Percentiles rank a stretch among this genome's conserved stretches.
Conservation (phyloP, 1,140 invertebrate genomes). For the Orchesella cincta region DNA sequence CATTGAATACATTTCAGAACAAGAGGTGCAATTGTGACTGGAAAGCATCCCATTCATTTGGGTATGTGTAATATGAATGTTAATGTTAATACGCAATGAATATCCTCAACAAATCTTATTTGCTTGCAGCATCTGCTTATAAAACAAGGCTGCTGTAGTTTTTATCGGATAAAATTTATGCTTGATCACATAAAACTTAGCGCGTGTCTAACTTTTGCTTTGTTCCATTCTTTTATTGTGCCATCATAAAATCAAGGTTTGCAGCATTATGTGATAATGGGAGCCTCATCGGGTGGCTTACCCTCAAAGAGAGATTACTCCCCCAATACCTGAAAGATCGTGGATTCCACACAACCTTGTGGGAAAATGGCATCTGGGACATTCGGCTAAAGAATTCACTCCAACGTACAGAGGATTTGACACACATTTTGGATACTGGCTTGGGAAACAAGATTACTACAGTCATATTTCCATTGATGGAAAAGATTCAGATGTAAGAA, state of each 20-base stretch:
- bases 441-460: constrained; percentile 81
- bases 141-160: too few species aligned
- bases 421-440: constrained; percentile 79
- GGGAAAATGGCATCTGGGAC: constrained; percentile 59
- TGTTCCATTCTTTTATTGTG: too few species aligned
- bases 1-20: constrained; percentile 56
- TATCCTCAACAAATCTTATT: too few species aligned
- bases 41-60: constrained; percentile 78
- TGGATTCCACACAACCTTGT: constrained; percentile 80
- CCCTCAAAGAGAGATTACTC: constrained; percentile 69
- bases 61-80: constrained; percentile 60
- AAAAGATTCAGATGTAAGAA: neutral
- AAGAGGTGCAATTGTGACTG: constrained; percentile 74
- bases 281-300: constrained; percentile 71
- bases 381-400: constrained; percentile 65
- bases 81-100: neutral
- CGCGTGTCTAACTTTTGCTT: too few species aligned
- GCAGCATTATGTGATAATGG: constrained; percentile 75
- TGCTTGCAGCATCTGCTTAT: too few species aligned
- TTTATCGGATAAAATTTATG: too few species aligned
- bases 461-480: constrained; percentile 60
- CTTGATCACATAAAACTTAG: too few species aligned
- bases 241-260: too few species aligned
- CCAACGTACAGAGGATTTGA: constrained; percentile 82
- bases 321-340: constrained; percentile 73